These are phyloP conservation scores for Pollimyrus isidori DNA, from an alignment of 2,113 vertebrate genomes.

Conservation along the genomic window DNA sequence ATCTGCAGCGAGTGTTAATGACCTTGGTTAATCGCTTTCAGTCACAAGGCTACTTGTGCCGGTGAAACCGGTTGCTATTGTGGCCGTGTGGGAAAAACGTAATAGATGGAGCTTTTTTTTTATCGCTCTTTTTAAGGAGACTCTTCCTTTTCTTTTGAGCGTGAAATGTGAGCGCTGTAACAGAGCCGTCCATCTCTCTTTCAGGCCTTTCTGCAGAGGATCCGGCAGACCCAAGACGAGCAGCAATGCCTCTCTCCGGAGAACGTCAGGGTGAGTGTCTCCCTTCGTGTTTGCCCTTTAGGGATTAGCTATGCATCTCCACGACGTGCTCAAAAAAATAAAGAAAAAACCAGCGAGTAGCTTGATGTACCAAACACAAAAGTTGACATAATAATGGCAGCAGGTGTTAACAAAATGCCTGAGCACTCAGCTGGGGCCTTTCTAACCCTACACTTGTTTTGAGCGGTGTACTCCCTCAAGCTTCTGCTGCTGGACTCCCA, in stretches of 20 bases:
- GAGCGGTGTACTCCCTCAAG: not conserved
- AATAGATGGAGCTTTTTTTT: not conserved
- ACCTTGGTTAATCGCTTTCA: not conserved
- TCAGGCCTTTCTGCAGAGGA: constrained; percentile 88
- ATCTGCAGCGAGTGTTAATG: not conserved
- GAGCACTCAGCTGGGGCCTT: not conserved
- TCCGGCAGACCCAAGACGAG: constrained; percentile 79
- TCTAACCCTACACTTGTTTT: not conserved
- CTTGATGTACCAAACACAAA: not conserved
- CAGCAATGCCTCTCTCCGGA: constrained; percentile 91
- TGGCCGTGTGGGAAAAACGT: not conserved
- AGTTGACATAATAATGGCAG: not conserved
- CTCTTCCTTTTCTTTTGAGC: not conserved
- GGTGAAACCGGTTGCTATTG: not conserved
- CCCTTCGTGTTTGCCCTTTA: not conserved
- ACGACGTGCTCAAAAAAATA: not conserved
- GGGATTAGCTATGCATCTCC: not conserved
- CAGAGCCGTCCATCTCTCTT: constrained; percentile 17
- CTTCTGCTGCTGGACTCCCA: not conserved
- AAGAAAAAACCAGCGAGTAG: not conserved
- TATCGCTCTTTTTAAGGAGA: not conserved
- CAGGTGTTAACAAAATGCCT: not conserved
- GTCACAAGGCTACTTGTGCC: not conserved
- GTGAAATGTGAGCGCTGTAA: not conserved
- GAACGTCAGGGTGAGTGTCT: constrained; percentile 78